Evolutionary conservation across 2,888 invertebrate genomes (phyloP).

Genomic region (Drosophila fungiperda): DNA sequence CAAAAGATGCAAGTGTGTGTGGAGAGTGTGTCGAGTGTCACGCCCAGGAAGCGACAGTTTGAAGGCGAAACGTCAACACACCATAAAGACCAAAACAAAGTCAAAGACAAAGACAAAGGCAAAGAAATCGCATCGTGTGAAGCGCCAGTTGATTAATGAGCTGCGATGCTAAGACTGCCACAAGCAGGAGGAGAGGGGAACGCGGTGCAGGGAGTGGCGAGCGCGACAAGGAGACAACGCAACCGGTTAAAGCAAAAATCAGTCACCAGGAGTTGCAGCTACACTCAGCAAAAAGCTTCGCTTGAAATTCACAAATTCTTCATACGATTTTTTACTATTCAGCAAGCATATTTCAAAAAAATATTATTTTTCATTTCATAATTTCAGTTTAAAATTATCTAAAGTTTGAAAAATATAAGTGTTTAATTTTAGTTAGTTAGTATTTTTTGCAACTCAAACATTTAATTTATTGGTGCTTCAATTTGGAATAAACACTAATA

Average conservation of each 20-base stretch:
- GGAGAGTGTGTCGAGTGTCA: slow-evolving; percentile 43
- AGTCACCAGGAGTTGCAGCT: slow-evolving; percentile 57
- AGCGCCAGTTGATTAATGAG: slow-evolving; percentile 75
- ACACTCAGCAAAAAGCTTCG: not conserved
- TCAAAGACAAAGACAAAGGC: not conserved
- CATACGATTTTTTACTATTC: not conserved
- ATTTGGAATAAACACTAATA: no score
- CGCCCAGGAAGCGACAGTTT: slow-evolving; percentile 72
- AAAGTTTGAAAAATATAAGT: not conserved
- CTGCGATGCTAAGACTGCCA: slow-evolving; percentile 48
- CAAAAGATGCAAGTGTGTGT: slow-evolving; percentile 50
- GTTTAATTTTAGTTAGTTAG: not conserved
- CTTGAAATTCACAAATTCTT: not conserved
- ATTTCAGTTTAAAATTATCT: not conserved
- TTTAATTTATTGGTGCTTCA: no score
- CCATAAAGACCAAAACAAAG: slow-evolving; percentile 24
- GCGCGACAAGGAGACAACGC: not conserved
- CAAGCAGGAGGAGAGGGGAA: not conserved
- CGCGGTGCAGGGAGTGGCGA: not conserved
- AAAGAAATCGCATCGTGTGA: slow-evolving; percentile 37
- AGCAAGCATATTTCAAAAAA: not conserved
- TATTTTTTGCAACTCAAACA: not conserved
- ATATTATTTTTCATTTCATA: not conserved
- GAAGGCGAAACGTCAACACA: slow-evolving; percentile 71
- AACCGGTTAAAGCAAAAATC: slow-evolving; percentile 57